These are phyloP conservation scores for Perognathus longimembris DNA, from an alignment of 2,113 vertebrate species.

Conservation along the genomic window DNA sequence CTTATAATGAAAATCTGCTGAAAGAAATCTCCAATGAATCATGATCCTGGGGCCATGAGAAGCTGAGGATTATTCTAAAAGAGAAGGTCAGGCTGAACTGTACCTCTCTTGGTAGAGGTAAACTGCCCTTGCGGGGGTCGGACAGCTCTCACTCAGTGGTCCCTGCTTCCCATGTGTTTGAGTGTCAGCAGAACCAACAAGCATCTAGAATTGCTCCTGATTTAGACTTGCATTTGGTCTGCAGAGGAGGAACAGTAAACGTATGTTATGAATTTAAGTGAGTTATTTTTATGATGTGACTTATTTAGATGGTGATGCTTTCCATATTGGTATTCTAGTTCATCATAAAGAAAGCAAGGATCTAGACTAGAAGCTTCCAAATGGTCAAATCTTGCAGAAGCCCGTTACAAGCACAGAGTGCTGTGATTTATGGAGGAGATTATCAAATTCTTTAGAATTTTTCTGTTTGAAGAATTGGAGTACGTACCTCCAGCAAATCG, in stretches of 20 bases:
- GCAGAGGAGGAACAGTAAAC: not conserved
- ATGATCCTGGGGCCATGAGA: slow-evolving; percentile 7
- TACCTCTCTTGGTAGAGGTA: slow-evolving; percentile 26
- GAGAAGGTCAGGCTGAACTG: slow-evolving; percentile 47
- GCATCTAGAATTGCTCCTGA: slow-evolving; percentile 13
- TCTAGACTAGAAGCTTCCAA: slow-evolving; percentile 3
- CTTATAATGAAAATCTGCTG: slow-evolving; percentile 68
- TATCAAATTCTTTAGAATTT: slow-evolving; percentile 20
- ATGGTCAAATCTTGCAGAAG: slow-evolving; percentile 1
- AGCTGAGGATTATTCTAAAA: slow-evolving; percentile 51
- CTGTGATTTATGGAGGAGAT: not conserved
- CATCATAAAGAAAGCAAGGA: slow-evolving; percentile 18
- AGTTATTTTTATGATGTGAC: slow-evolving; percentile 57
- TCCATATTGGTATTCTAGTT: not conserved
- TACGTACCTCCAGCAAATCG: not conserved
- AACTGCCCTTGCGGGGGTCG: slow-evolving; percentile 28
- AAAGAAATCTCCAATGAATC: slow-evolving; percentile 64
- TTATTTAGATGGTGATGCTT: slow-evolving; percentile 41
- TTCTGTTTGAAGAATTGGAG: not conserved
- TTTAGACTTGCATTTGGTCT: slow-evolving; percentile 53
- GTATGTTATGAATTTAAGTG: slow-evolving; percentile 40
- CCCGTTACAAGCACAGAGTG: not conserved
- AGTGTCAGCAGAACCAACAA: slow-evolving; percentile 4
- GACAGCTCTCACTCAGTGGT: slow-evolving; percentile 12
- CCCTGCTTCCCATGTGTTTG: slow-evolving; percentile 14